Evolutionary conservation across 2,113 vertebrate species (phyloP), one percentile per base, ranked within the genome.

Genomic region (Bos indicus): DNA sequence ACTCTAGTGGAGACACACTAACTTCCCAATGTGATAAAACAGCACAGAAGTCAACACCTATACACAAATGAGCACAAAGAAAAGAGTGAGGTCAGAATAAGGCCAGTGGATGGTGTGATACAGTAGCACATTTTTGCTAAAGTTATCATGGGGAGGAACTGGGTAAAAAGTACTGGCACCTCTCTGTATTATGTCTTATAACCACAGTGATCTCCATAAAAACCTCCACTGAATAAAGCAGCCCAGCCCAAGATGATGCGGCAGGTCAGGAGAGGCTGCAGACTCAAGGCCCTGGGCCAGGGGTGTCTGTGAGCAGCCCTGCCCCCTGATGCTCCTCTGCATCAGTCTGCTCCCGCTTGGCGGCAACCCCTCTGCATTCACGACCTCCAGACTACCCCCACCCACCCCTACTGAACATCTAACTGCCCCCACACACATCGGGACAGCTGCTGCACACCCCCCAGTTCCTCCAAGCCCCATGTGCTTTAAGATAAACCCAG

Each of bases 331-430:
- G 21, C 36, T 43, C 36, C 25, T 83, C 54, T 30, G 25, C 15
- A 6, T 6, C 8, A 5, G 14, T 8, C 52, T 28, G 15, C 25
- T 28, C 8, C 36, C 3, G 6, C 51, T 7, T 7, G 3, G 33
- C 2, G 33, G 6, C 2, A 25, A 7, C 51, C 30, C 21, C 51
- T 43, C 25, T 28, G 83, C 2, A 0, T 5, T 43, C 54, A 43
- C 8, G 0, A 59, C 83, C 54, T n/a, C 54, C 25, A 85, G 83
- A 26, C 36, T 26, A 59, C 54, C 36, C 36, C 25, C 82, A 84
- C 19, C 10, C 33, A 56, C 4, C 1, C 30, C 81, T 36, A 23
- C 33, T 56, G 81, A 54, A 83, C 78, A 81, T 16, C 4, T 16
- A 19, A 11, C 28, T 30, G 77, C 46, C 81, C 51, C 51, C 12